phyloP scores from a whole-genome alignment of 2,888 invertebrate genomes.

The Odontocerum albicorne region DNA sequence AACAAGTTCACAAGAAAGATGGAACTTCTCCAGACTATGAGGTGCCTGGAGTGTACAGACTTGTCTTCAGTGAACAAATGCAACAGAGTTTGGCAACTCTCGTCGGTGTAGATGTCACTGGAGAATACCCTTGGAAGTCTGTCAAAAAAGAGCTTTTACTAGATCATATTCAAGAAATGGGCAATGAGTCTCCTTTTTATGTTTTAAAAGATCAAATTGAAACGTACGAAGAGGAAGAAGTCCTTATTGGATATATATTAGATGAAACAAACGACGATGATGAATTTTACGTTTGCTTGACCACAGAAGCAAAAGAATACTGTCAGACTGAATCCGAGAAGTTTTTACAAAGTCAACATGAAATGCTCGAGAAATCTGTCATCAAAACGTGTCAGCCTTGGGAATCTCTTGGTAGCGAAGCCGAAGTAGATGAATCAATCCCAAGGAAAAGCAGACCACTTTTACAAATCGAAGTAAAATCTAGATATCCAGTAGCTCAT shows the following conservation, averaged over 20 bases:
- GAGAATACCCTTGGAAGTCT: slow-evolving; percentile 74
- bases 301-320: slow-evolving; percentile 57
- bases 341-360: slow-evolving; percentile 60
- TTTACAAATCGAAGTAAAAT: slow-evolving; percentile 68
- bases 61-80: slow-evolving; percentile 58
- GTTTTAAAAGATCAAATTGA: slow-evolving; percentile 47
- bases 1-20: slow-evolving; percentile 31
- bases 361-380: slow-evolving; percentile 59
- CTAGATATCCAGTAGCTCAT: slow-evolving; percentile 59
- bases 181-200: slow-evolving; percentile 53
- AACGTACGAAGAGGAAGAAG: slow-evolving; percentile 47
- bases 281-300: slow-evolving; percentile 70
- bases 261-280: slow-evolving; percentile 62
- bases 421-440: slow-evolving; percentile 59
- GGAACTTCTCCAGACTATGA: slow-evolving; percentile 53
- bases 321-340: slow-evolving; percentile 54
- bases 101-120: slow-evolving; percentile 68
- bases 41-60: slow-evolving; percentile 58
- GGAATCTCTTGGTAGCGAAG: slow-evolving; percentile 66
- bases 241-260: slow-evolving; percentile 69
- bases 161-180: slow-evolving; percentile 62
- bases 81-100: slow-evolving; percentile 64
- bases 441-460: slow-evolving; percentile 59
- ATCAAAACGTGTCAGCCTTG: slow-evolving; percentile 60
- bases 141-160: slow-evolving; percentile 62